Base-by-base conservation (phyloP, 2,113 vertebrate genomes). In the Eptatretus burgeri region DNA sequence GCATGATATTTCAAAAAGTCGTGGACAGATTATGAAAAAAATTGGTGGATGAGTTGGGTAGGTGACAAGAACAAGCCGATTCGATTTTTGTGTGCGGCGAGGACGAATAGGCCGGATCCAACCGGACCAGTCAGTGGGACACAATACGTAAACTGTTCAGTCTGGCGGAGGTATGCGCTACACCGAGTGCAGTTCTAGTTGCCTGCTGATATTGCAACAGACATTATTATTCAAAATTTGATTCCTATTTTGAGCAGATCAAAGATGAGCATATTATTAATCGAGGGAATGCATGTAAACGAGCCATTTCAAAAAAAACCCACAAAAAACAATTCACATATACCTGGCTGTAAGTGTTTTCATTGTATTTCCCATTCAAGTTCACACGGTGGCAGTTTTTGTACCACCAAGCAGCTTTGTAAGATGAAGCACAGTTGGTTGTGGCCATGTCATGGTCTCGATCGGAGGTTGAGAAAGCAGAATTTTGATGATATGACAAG, bases 361-460 rank as follows among this genome's bases (percentile, higher is more conserved):
- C 86, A 51, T 82, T 82, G 0, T 95, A 98, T 76, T 81, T 73
- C 56, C 91, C 91, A 84, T 94, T 98, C 68, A 98, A 77, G 72
- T 98, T 98, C 74, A 93, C 91, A 5, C 85, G 78, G 72, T 98
- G 91, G 64, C 91, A 98, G 70, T 98, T 98, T 75, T 91, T 98
- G 66, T 98, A 96, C 91, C 89, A 98, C 78, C 94, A 98, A 1
- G 87, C 91, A 49, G 89, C 89, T 70, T 93, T 94, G 70, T 98
- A 98, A 9, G 91, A 96, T 70, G 93, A 73, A 63, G 89, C 91
- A 52, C 91, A 96, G 77, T 96, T 96, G 72, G 91, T 98, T 71
- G 95, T 88, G 9, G 89, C 88, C 1, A 88, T 83, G 72, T 96
- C 89, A 0, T 89, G 82, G 74, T 98, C 91, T 51, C 93, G 81